phyloP scores from a whole-genome alignment of 2,888 invertebrate genomes.

The Drosophila infuscata region DNA sequence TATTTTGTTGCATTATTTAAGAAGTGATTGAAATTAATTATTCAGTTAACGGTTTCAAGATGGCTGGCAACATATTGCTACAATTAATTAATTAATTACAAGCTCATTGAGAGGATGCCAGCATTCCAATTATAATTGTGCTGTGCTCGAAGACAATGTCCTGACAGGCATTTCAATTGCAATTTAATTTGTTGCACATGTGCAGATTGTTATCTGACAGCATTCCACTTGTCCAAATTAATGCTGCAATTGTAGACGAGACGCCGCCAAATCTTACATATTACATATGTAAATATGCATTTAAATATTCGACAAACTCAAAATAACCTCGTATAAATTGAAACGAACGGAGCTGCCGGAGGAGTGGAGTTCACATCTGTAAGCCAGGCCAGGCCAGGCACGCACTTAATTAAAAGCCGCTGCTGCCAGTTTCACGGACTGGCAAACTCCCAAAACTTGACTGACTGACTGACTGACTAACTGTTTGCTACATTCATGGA shows the following conservation, averaged over 20 bases:
- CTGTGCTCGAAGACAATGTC: slow-evolving; percentile 21
- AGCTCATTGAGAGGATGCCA: slow-evolving; percentile 33
- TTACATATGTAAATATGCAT: slow-evolving; percentile 20
- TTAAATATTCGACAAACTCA: slow-evolving; percentile 30
- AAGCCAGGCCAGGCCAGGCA: slow-evolving; percentile 51
- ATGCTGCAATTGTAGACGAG: slow-evolving; percentile 36
- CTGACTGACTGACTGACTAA: slow-evolving; percentile 13
- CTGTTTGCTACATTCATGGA: slow-evolving; percentile 50
- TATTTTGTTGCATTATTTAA: not conserved
- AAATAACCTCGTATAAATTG: slow-evolving; percentile 14
- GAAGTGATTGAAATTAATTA: not conserved
- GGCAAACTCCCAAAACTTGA: slow-evolving; percentile 11
- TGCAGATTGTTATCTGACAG: slow-evolving; percentile 42
- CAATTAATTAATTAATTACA: slow-evolving; percentile 21
- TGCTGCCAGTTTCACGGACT: slow-evolving; percentile 20
- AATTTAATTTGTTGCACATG: slow-evolving; percentile 35
- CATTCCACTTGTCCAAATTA: slow-evolving; percentile 36
- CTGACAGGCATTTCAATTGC: slow-evolving; percentile 36
- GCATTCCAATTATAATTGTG: slow-evolving; percentile 33
- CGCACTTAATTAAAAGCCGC: slow-evolving; percentile 72
- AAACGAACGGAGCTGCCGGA: slow-evolving; percentile 28
- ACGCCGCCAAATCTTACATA: slow-evolving; percentile 10
- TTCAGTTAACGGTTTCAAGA: slow-evolving; percentile 21
- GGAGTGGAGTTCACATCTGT: slow-evolving; percentile 53
- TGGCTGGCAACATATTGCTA: not conserved